These are phyloP conservation scores for Acanthurus leucopareius DNA, from an alignment of 2,797 vertebrate species.

Conservation along the genomic window DNA sequence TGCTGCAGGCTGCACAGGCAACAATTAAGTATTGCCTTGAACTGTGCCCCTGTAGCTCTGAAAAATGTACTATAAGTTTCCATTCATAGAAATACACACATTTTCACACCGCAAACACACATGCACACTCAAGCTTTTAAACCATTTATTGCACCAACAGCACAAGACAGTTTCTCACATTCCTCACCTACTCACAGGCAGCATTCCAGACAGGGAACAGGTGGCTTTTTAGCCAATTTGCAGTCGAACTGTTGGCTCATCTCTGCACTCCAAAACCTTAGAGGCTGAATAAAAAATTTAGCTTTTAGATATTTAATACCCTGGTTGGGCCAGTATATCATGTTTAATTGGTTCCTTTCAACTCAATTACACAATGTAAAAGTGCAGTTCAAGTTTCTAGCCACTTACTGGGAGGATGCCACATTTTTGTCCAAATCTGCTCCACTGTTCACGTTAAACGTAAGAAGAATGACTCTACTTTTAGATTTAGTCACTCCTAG, in stretches of 20 bases:
- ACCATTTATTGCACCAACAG: conserved; percentile 31
- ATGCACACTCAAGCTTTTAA: conserved; percentile 16
- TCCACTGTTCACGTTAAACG: not conserved
- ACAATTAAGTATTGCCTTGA: not conserved
- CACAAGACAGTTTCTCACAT: conserved; percentile 34
- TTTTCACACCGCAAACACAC: not conserved
- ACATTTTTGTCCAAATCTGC: not conserved
- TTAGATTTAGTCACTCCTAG: not conserved
- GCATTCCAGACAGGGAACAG: conserved; percentile 35
- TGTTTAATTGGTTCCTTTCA: not conserved
- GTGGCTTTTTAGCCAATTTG: conserved; percentile 23
- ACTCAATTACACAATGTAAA: conserved; percentile 5
- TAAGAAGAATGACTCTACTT: not conserved
- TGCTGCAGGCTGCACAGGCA: not conserved
- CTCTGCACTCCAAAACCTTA: conserved; percentile 4
- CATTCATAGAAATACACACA: conserved; percentile 24
- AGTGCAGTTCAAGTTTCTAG: not conserved
- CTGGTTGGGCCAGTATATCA: not conserved
- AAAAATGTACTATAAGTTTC: not conserved
- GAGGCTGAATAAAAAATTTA: not conserved
- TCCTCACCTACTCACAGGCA: conserved; percentile 16
- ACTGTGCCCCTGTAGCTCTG: not conserved
- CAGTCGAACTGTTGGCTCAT: conserved; percentile 17
- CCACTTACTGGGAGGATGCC: not conserved
- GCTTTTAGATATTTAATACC: conserved; percentile 13